Evolutionary conservation across 2,888 invertebrate genomes (phyloP).

Genomic region (Oligia fasciuncula): DNA sequence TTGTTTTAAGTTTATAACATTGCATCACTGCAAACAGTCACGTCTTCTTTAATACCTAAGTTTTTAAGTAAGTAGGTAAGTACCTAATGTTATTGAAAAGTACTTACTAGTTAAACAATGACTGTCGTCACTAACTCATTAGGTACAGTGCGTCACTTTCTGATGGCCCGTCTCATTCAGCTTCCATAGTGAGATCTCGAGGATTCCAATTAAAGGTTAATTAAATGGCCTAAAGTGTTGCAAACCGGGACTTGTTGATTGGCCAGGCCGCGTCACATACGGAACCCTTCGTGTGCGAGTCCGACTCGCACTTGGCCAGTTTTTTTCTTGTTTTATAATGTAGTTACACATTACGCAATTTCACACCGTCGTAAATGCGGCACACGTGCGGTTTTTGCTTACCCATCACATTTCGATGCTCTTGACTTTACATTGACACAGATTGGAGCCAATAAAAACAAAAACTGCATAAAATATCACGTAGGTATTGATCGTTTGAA

Average conservation of each 20-base stretch:
- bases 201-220: neutral
- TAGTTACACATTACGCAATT: slow-evolving; percentile 11
- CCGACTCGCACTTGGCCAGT: no score
- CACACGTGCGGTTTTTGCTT: slow-evolving; percentile 42
- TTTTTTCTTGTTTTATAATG: neutral
- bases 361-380: slow-evolving; percentile 27
- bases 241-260: neutral
- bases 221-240: neutral
- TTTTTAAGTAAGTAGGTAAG: neutral
- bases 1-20: neutral
- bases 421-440: slow-evolving; percentile 59
- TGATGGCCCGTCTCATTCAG: neutral
- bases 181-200: neutral
- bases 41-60: neutral
- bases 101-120: slow-evolving; percentile 20
- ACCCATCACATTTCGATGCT: slow-evolving; percentile 42
- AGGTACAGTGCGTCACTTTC: neutral
- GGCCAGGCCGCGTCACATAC: neutral
- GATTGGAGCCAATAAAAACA: slow-evolving; percentile 35
- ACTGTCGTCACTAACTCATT: slow-evolving; percentile 14
- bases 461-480: slow-evolving; percentile 56
- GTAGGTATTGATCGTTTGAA: slow-evolving; percentile 23
- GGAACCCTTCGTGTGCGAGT: no score
- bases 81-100: slow-evolving; percentile 19
- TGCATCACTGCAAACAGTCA: slow-evolving; percentile 5